Percentiles rank a stretch among this genome's conserved stretches.
Conservation (phyloP, 2,888 invertebrate genomes). For the Xestia c-nigrum region DNA sequence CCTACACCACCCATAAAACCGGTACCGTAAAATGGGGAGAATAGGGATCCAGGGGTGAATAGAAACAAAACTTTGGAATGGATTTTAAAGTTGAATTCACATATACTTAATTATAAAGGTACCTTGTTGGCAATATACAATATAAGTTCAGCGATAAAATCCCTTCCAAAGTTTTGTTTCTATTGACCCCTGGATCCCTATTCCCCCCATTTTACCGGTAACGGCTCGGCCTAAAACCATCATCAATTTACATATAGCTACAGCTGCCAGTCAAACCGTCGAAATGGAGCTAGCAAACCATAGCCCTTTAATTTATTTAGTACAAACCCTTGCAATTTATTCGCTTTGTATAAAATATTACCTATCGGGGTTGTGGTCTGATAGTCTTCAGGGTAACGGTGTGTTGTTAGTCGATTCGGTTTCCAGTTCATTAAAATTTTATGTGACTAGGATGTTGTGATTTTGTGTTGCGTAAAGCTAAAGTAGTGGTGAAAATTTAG, state of each 20-base stretch:
- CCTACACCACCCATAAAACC: background rate
- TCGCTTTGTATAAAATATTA: slow-evolving; percentile 43
- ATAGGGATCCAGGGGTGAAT: no score
- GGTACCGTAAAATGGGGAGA: no score
- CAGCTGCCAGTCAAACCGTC: slow-evolving; percentile 34
- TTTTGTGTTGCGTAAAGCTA: slow-evolving; percentile 1
- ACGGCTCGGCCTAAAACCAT: background rate
- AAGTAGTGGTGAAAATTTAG: background rate
- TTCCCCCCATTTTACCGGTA: no score
- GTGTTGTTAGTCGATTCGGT: slow-evolving; percentile 29
- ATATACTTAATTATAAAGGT: no score
- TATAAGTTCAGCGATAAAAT: no score
- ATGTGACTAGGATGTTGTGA: slow-evolving; percentile 4
- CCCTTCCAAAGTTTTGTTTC: no score
- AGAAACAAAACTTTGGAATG: no score
- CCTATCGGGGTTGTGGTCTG: slow-evolving; percentile 36
- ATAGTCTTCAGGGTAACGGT: slow-evolving; percentile 37
- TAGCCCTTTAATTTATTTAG: slow-evolving; percentile 47
- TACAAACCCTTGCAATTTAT: slow-evolving; percentile 34
- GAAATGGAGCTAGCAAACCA: slow-evolving; percentile 14
- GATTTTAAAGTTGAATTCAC: no score
- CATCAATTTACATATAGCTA: background rate
- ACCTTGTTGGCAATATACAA: no score
- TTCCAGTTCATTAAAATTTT: slow-evolving; percentile 37
- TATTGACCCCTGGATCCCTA: no score